phyloP scores from a whole-genome alignment of 2,888 invertebrate genomes.

The Plebejus argus region DNA sequence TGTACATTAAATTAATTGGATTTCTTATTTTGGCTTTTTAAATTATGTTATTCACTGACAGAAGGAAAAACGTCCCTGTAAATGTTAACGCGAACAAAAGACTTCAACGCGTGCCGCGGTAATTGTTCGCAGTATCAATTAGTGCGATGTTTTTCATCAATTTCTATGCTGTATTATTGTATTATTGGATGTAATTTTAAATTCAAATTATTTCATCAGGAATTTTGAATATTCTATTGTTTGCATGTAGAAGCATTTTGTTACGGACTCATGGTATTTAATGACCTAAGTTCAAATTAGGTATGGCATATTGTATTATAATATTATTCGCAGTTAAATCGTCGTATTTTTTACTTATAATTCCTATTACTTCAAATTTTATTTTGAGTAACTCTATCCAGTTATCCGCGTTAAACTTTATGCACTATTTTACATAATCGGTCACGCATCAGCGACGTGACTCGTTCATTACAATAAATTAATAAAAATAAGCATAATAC shows the following conservation, averaged over 20 bases:
- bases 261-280: background rate
- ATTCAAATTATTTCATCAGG: background rate
- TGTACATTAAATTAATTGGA: conserved; percentile 52
- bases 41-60: conserved; percentile 11
- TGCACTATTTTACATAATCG: conserved; percentile 15
- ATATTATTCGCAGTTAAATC: background rate
- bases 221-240: background rate
- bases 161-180: background rate
- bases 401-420: background rate
- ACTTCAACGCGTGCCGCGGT: conserved; percentile 26
- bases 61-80: background rate
- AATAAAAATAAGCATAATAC: conserved; percentile 6
- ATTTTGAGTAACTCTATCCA: background rate
- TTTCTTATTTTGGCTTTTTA: conserved; percentile 35
- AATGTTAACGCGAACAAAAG: conserved; percentile 22
- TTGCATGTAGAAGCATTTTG: background rate
- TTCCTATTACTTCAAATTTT: background rate
- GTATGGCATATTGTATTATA: background rate
- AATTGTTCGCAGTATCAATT: conserved; percentile 4
- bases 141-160: background rate
- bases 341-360: too few species aligned
- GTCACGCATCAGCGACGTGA: background rate
- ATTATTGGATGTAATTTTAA: background rate
- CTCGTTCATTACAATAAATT: conserved; percentile 10
- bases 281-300: background rate